Conservation (phyloP, 2,113 vertebrate genomes). For the Candoia aspera region DNA sequence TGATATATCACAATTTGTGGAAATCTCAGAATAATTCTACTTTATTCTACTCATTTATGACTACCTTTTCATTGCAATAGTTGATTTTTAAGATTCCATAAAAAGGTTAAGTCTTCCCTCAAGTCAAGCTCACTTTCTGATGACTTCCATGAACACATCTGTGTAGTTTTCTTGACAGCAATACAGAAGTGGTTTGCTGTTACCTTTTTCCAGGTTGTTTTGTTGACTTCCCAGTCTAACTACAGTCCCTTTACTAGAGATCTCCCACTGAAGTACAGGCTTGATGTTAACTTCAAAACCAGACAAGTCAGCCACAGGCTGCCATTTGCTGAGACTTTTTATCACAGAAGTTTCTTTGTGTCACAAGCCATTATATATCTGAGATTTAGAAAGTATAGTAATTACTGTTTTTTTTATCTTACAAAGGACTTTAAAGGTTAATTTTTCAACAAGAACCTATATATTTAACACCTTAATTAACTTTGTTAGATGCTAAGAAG, state of each 20-base stretch:
- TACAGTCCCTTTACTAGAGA: not conserved
- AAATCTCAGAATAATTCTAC: not conserved
- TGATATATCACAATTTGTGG: not conserved
- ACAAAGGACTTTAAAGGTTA: not conserved
- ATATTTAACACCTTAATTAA: not conserved
- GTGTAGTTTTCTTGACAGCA: not conserved
- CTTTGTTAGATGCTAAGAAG: not conserved
- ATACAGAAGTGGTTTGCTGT: not conserved
- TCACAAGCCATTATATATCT: not conserved
- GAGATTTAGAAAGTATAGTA: not conserved
- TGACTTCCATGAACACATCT: not conserved
- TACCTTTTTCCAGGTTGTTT: not conserved
- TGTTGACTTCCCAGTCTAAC: not conserved
- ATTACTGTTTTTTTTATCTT: not conserved
- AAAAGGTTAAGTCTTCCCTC: not conserved
- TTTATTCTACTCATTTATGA: not conserved
- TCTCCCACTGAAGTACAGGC: not conserved
- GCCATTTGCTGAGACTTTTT: no score
- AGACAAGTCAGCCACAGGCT: not conserved
- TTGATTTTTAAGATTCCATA: not conserved
- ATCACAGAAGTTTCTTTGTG: no score
- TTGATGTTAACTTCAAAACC: not conserved
- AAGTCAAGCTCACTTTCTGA: not conserved
- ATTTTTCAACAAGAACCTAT: not conserved
- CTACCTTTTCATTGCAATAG: not conserved